Evolutionary conservation across 2,113 vertebrate species (phyloP).

Genomic region (Picathartes gymnocephalus): DNA sequence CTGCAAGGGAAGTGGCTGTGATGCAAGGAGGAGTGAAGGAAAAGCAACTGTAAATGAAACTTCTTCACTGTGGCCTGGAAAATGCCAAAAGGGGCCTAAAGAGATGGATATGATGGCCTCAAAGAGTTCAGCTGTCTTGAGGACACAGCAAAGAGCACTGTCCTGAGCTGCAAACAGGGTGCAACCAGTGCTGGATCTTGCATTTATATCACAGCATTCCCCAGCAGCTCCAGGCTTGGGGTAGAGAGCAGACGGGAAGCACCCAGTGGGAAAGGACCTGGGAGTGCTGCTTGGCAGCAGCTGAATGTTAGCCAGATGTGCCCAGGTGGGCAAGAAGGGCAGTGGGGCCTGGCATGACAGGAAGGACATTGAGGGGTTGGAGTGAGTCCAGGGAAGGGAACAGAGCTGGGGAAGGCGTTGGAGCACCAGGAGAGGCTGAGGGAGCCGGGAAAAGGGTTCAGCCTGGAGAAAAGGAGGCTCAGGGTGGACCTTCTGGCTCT

Average conservation of each 20-base stretch:
- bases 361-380: not conserved
- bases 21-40: not conserved
- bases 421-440: not conserved
- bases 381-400: rapidly evolving
- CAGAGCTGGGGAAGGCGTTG: not conserved
- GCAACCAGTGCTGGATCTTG: not conserved
- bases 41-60: not conserved
- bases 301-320: not conserved
- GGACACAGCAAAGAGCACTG: not conserved
- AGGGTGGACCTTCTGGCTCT: not conserved
- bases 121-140: not conserved
- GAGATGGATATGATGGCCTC: not conserved
- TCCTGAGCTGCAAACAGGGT: not conserved
- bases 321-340: not conserved
- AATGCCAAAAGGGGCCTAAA: not conserved
- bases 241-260: not conserved
- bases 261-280: not conserved
- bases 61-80: not conserved
- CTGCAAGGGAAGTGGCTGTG: not conserved
- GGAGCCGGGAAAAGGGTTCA: not conserved
- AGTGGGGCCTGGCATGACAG: not conserved
- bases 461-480: not conserved
- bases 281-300: not conserved
- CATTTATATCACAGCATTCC: not conserved
- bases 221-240: not conserved